Base-by-base conservation (phyloP, 2,797 vertebrate species). In the Melanotaenia nigrans region DNA sequence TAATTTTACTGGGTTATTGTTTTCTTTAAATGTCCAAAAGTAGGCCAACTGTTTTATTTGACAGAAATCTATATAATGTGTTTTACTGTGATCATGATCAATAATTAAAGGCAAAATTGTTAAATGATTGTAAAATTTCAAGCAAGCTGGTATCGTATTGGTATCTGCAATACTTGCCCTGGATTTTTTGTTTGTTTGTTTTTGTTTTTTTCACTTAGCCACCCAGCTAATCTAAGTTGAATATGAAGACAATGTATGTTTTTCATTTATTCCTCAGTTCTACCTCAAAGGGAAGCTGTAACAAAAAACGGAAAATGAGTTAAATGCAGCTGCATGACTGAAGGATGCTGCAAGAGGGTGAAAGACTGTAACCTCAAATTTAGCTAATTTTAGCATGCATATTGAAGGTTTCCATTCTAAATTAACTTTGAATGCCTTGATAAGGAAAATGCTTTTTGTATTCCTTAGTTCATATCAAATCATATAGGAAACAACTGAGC, bases 331-430 rank as follows among this genome's bases (percentile, higher is more conserved):
- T 30, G 28, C 28, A 0, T 69, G 80, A 82, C 56, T 70, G 71
- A 67, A 57, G 53, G 62, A 76, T 84, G 84, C 68, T 81, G 87
- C 81, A 84, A 83, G 54, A 20, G 35, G 6, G 20, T 73, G 73
- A 71, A 84, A 89, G 61, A 35, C 65, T 12, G 3, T 57, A 35
- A 76, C 59, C 11, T 64, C 16, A 6, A 9, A 16, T 16, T 57
- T 55, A 7, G 28, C 53, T 75, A 33, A n/a, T 68, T 45, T 47
- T 65, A 56, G 62, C 24, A 62, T 36, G 22, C 10, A 25, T 10
- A 64, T 70, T 4, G 25, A 57, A 36, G 32, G 51, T 65, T 2
- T 22, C 30, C 9, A 12, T 16, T 40, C 30, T 61, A 1, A 42
- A 58, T 68, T 3, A n/a, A 5, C 5, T 66, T 65, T 69, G n/a